Evolutionary conservation across 2,888 invertebrate species (phyloP), one percentile per base, ranked within the genome.

Genomic region (Lasioglossum marginatum): DNA sequence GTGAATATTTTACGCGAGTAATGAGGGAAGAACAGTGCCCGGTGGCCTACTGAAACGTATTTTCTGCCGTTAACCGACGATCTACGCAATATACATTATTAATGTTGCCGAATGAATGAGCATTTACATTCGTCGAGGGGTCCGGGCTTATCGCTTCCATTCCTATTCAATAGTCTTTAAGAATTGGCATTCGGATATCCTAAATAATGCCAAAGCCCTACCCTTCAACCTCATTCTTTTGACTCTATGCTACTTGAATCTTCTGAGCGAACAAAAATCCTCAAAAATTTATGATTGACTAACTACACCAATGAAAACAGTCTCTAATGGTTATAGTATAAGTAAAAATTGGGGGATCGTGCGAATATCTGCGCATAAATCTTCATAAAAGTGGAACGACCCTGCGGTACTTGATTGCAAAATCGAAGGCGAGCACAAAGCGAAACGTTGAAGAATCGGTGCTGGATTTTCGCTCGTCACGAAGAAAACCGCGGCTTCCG

Each of bases 391-490:
- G 12, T 19, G 23, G 34, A 68, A 37, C 37, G 37, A 37, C 34
- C 23, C 16, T 10, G 37, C 10, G 23, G 19, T 37, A 1, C 23
- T 23, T 34, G 37, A 37, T 68, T 68, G 23, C 2, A 37, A 37
- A 40, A 70, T 70, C 40, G 37, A 70, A 70, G 37, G 68, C 14
- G n/a, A 23, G 23, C 40, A 12, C n/a, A 6, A 40, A 70, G 37
- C 40, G 23, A 40, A 70, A 2, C 40, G 40, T 70, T 5, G 40
- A 76, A n/a, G 83, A 83, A 90, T 90, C 90, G 82, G 77, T 48
- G 85, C 40, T 63, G 81, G 84, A 85, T 85, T 83, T 76, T 74
- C 73, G 71, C 71, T 70, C 45, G 73, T 37, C 57, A 77, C 63
- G 76, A 63, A 57, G 70, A 48, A 57, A 80, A 45, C 70, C 60